Conservation (phyloP, 2,113 vertebrate species). For the Mesitornis unicolor region DNA sequence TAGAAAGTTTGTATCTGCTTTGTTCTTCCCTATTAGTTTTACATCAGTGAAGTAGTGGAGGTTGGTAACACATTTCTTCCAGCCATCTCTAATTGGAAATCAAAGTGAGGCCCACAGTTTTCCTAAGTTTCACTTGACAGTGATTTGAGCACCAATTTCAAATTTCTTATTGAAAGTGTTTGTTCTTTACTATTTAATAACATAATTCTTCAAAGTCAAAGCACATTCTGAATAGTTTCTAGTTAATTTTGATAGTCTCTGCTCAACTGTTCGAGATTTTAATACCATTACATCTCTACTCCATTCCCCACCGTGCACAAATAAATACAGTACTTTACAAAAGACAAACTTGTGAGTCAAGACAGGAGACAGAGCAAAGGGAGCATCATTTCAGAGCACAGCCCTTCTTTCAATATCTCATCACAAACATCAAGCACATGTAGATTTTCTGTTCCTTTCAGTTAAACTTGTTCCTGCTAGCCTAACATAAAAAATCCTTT, state of each 20-base stretch:
- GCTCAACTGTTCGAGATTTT: not conserved
- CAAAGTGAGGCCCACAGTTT: not conserved
- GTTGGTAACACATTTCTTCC: not conserved
- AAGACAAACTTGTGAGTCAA: not conserved
- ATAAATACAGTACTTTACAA: not conserved
- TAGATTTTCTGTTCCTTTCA: not conserved
- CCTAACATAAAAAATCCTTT: not conserved
- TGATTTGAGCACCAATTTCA: not conserved
- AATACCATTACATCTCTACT: not conserved
- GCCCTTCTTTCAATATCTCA: not conserved
- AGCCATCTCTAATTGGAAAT: not conserved
- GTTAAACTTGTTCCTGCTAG: not conserved
- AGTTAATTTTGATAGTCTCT: not conserved
- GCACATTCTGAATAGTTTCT: not conserved
- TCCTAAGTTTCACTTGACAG: not conserved
- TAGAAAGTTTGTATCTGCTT: not conserved
- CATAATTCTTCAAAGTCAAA: not conserved
- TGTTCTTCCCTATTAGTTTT: not conserved
- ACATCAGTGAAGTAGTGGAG: not conserved
- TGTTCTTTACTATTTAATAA: not conserved
- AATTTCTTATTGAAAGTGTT: not conserved
- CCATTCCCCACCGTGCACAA: not conserved
- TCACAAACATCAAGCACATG: not conserved
- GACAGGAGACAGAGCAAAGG: not conserved
- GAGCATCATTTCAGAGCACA: not conserved